These are phyloP conservation scores for Peromyscus attwateri DNA, from an alignment of 2,797 vertebrate genomes.

Conservation along the genomic window DNA sequence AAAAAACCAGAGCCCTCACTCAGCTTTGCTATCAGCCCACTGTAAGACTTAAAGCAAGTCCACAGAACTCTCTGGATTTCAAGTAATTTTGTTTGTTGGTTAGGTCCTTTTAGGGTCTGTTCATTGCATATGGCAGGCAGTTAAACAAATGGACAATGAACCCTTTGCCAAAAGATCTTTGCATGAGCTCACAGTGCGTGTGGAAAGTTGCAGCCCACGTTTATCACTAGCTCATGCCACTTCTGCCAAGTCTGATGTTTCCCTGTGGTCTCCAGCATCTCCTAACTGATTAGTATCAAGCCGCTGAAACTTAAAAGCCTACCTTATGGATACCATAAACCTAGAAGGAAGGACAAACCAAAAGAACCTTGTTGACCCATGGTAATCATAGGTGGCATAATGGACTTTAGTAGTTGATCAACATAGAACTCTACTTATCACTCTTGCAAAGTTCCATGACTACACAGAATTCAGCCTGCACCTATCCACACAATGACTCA, in stretches of 20 bases:
- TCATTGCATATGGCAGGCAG: background rate
- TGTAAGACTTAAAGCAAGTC: background rate
- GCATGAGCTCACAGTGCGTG: background rate
- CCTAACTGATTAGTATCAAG: background rate
- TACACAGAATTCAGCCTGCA: background rate
- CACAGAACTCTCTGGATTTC: background rate
- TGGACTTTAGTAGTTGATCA: background rate
- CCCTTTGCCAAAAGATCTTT: background rate
- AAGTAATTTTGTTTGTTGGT: background rate
- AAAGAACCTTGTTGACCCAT: background rate
- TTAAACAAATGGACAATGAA: background rate
- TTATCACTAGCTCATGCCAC: background rate
- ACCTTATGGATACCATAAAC: background rate
- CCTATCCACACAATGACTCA: background rate
- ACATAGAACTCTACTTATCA: background rate
- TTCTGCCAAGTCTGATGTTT: background rate
- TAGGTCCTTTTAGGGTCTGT: background rate
- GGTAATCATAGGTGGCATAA: background rate
- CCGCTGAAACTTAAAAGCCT: background rate
- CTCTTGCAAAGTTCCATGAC: background rate
- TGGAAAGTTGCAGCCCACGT: background rate
- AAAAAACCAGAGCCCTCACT: background rate
- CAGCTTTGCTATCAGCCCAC: background rate
- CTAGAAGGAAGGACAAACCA: background rate
- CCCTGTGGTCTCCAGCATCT: background rate